Evolutionary conservation across 2,888 invertebrate genomes (phyloP).

Genomic region (Andricus curvator): DNA sequence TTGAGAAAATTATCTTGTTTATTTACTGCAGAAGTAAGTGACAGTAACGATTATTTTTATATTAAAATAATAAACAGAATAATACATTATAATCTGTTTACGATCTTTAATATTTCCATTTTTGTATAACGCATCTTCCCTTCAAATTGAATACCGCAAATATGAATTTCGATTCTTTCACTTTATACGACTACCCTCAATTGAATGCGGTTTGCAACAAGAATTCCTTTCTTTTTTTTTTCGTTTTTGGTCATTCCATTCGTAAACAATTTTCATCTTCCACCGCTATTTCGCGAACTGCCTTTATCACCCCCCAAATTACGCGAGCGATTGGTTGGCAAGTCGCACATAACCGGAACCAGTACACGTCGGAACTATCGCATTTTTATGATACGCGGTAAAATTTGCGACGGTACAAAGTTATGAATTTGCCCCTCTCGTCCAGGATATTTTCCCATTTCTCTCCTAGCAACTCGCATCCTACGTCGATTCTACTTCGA

Average conservation of each 20-base stretch:
- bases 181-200: background rate
- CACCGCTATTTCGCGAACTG: constrained; percentile 23
- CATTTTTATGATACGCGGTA: constrained; percentile 63
- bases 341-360: constrained; percentile 35
- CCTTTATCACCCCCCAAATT: constrained; percentile 32
- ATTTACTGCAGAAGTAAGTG: too few species aligned
- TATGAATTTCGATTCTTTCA: constrained; percentile 7
- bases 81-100: too few species aligned
- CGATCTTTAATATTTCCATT: too few species aligned
- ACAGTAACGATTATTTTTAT: too few species aligned
- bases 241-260: constrained; percentile 32
- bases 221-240: constrained; percentile 23
- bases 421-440: constrained; percentile 61
- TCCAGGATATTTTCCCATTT: constrained; percentile 36
- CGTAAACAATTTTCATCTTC: constrained; percentile 39
- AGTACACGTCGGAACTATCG: constrained; percentile 41
- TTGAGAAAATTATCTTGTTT: too few species aligned
- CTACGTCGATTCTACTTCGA: constrained; percentile 16
- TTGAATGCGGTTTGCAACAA: constrained; percentile 18
- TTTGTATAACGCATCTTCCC: too few species aligned
- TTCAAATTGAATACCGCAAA: background rate
- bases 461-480: constrained; percentile 17
- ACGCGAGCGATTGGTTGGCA: constrained; percentile 34
- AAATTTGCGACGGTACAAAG: constrained; percentile 66
- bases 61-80: too few species aligned